phyloP scores from a whole-genome alignment of 2,888 invertebrate species.

The Microctonus brassicae region DNA sequence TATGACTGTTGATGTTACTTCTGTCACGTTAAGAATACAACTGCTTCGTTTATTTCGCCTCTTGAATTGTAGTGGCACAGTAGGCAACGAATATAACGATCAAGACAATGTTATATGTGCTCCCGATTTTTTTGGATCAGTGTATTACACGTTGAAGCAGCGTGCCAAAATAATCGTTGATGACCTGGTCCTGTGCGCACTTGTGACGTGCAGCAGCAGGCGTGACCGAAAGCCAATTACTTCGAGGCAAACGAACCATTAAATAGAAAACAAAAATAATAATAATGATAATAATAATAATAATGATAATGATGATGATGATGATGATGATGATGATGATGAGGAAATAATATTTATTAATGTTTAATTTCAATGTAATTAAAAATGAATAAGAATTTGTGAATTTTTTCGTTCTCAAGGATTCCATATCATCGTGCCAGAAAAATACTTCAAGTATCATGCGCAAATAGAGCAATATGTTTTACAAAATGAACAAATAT shows the following conservation, averaged over 20 bases:
- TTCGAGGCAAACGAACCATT: constrained; percentile 63
- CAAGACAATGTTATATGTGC: not conserved
- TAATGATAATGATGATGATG: not conserved
- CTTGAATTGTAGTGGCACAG: not conserved
- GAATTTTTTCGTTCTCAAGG: not conserved
- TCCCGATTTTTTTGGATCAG: not conserved
- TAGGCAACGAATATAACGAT: not conserved
- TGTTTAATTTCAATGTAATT: no score
- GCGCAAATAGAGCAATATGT: not conserved
- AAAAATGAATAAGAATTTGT: not conserved
- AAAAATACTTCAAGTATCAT: not conserved
- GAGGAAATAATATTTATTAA: not conserved
- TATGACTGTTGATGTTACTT: not conserved
- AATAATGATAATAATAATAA: constrained; percentile 43
- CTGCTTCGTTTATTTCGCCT: not conserved
- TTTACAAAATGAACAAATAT: not conserved
- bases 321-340: not conserved
- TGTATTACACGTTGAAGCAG: not conserved
- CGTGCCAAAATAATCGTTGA: not conserved
- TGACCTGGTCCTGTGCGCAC: constrained; percentile 18
- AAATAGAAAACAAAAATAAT: constrained; percentile 53
- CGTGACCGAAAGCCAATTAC: constrained; percentile 44
- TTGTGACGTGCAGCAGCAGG: constrained; percentile 14
- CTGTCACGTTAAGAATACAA: not conserved
- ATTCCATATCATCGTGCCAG: no score